Conservation (phyloP, 2,888 invertebrate genomes). For the Argyra leucocephala region DNA sequence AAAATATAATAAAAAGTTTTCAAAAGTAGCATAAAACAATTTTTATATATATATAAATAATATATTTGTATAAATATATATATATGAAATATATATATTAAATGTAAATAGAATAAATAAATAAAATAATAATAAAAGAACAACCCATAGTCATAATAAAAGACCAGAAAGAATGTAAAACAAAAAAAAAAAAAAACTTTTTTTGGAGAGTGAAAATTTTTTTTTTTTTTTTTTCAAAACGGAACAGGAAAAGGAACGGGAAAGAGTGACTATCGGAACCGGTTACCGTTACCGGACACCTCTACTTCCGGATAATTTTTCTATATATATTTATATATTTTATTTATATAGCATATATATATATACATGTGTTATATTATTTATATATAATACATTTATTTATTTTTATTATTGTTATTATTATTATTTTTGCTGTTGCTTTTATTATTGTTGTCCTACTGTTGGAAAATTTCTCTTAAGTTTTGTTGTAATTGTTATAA, state of each 20-base stretch:
- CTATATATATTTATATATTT: slow-evolving; percentile 25
- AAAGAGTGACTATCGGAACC: slow-evolving; percentile 46
- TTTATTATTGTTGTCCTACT: not conserved
- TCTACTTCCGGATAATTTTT: slow-evolving; percentile 43
- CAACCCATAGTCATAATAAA: not conserved
- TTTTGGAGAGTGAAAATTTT: too few relatives aligned
- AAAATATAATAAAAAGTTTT: not conserved
- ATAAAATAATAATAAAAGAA: slow-evolving; percentile 9
- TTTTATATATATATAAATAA: not conserved
- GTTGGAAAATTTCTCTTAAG: too few relatives aligned
- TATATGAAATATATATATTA: not conserved
- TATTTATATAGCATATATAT: too few relatives aligned
- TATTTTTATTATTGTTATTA: not conserved
- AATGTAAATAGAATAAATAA: not conserved
- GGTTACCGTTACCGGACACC: slow-evolving; percentile 47
- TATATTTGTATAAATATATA: too few relatives aligned
- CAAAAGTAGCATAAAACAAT: not conserved
- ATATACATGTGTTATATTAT: too few relatives aligned
- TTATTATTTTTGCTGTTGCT: not conserved
- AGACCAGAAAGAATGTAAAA: slow-evolving; percentile 11
- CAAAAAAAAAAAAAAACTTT: slow-evolving; percentile 13
- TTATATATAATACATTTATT: not conserved
- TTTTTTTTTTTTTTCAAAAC: too few relatives aligned
- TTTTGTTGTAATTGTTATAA: too few relatives aligned
- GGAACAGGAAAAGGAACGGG: slow-evolving; percentile 45